These are phyloP conservation scores for Heliconius ethilla DNA, from an alignment of 2,888 invertebrate species.

Conservation along the genomic window DNA sequence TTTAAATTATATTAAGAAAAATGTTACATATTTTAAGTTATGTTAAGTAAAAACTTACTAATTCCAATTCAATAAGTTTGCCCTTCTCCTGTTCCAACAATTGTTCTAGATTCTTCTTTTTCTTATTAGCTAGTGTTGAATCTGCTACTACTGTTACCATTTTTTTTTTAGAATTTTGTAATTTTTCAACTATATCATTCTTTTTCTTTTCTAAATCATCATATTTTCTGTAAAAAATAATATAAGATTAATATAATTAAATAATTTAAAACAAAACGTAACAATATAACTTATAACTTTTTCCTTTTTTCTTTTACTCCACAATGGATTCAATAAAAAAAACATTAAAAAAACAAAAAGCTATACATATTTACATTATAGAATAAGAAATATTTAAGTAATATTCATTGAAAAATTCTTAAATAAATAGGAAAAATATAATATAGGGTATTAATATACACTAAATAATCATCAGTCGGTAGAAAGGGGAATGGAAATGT, in stretches of 20 bases:
- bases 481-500: too few relatives aligned
- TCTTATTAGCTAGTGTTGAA: conserved; percentile 85
- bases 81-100: conserved; percentile 84
- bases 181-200: conserved; percentile 82
- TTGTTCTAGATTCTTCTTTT: conserved; percentile 87
- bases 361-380: too few relatives aligned
- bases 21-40: neutral
- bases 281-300: too few relatives aligned
- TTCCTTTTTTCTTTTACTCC: too few relatives aligned
- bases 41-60: conserved; percentile 55
- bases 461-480: too few relatives aligned
- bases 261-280: neutral
- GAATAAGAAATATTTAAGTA: too few relatives aligned
- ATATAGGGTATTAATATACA: too few relatives aligned
- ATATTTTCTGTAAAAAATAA: conserved; percentile 74
- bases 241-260: neutral
- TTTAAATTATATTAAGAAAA: neutral
- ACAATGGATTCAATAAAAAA: too few relatives aligned
- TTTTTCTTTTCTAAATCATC: conserved; percentile 80
- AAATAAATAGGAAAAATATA: too few relatives aligned
- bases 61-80: conserved; percentile 83
- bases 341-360: too few relatives aligned
- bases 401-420: too few relatives aligned
- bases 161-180: conserved; percentile 84
- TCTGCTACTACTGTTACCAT: conserved; percentile 85